Conservation (phyloP, 2,888 invertebrate genomes). For the Stenurella melanura region DNA sequence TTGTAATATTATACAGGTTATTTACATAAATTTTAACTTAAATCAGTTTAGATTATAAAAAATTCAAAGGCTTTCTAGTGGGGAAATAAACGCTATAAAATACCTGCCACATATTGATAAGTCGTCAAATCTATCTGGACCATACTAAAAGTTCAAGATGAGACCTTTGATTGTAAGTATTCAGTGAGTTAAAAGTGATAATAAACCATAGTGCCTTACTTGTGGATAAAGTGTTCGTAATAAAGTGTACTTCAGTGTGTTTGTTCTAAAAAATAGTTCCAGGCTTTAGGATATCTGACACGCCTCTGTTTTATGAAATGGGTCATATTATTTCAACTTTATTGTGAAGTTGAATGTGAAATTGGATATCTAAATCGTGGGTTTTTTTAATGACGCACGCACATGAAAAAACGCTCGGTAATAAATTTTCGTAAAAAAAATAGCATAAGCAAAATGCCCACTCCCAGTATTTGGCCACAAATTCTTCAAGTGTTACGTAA, state of each 20-base stretch:
- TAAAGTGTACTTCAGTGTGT: conserved; percentile 4
- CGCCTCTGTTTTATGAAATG: neutral
- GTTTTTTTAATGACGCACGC: neutral
- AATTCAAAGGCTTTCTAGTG: conserved; percentile 35
- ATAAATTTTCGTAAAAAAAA: neutral
- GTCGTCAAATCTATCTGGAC: conserved; percentile 26
- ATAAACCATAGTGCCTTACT: neutral
- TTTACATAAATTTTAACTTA: conserved; percentile 36
- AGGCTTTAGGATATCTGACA: neutral
- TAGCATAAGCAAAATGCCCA: neutral
- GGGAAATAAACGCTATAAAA: conserved; percentile 37
- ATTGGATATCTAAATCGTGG: neutral
- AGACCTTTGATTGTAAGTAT: conserved; percentile 68
- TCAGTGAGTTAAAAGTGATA: conserved; percentile 29
- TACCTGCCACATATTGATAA: conserved; percentile 15
- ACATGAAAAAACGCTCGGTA: neutral
- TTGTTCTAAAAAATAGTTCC: neutral
- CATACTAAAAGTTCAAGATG: conserved; percentile 58
- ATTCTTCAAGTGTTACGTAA: neutral
- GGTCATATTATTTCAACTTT: neutral
- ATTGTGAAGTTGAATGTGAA: neutral
- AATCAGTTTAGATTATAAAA: conserved; percentile 34
- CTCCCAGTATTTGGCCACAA: neutral
- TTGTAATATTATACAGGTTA: conserved; percentile 32
- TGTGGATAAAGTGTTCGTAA: conserved; percentile 13